These are phyloP conservation scores for Prionailurus bengalensis DNA, from an alignment of 2,113 vertebrate genomes.

Conservation along the genomic window DNA sequence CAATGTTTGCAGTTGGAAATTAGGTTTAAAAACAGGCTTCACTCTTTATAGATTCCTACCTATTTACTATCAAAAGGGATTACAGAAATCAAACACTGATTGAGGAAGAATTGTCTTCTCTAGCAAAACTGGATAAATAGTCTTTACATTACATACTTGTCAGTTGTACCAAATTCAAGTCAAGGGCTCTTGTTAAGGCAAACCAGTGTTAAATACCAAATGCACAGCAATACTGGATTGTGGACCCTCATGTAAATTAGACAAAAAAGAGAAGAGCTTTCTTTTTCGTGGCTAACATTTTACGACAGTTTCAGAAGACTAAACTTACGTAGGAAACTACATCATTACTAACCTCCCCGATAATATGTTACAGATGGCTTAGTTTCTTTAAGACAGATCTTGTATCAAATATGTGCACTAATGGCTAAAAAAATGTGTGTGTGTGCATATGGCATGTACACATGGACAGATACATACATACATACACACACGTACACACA, in stretches of 20 bases:
- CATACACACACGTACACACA: not conserved
- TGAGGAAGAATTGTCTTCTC: constrained; percentile 16
- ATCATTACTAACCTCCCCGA: constrained; percentile 5
- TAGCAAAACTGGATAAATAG: not conserved
- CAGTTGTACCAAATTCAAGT: constrained; percentile 3
- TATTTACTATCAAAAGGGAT: not conserved
- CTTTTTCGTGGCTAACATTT: constrained; percentile 1
- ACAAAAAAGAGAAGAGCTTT: not conserved
- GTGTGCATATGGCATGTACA: too few species aligned
- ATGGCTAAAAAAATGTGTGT: not conserved
- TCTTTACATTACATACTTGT: not conserved
- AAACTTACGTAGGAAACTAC: not conserved
- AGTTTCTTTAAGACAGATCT: constrained; percentile 4
- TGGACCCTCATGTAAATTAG: not conserved
- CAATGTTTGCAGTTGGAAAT: constrained; percentile 88
- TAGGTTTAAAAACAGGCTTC: not conserved
- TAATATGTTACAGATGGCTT: not conserved
- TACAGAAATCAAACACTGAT: constrained; percentile 43
- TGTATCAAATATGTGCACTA: not conserved
- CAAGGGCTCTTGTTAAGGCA: not conserved
- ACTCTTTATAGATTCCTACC: not conserved
- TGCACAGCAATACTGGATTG: not conserved
- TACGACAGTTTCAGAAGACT: constrained; percentile 2
- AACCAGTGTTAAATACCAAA: not conserved
- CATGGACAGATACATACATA: not conserved